Percentiles rank a stretch among this genome's conserved stretches.
Evolutionary conservation across 1,140 invertebrate genomes (phyloP).

Genomic region (Theocolax elegans): DNA sequence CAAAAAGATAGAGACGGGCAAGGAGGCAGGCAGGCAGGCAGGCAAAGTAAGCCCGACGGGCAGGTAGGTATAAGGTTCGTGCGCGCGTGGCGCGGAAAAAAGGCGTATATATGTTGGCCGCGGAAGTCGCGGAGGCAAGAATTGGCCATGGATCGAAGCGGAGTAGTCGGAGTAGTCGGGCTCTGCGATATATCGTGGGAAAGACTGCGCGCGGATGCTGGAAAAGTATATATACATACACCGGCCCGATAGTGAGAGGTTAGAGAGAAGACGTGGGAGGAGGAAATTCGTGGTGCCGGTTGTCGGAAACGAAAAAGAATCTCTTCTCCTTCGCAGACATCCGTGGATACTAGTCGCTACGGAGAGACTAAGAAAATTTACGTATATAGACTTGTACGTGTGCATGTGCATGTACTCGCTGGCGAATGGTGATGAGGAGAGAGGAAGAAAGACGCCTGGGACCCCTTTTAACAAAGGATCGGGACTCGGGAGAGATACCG

Average conservation of each 20-base stretch:
- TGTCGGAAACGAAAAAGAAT: conserved; percentile 50
- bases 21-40: too few species aligned
- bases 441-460: conserved; percentile 50
- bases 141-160: background rate
- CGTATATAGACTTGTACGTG: too few species aligned
- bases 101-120: background rate
- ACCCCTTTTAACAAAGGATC: conserved; percentile 50
- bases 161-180: background rate
- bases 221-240: conserved; percentile 27
- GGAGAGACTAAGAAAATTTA: too few species aligned
- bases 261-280: conserved; percentile 40
- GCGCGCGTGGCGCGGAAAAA: background rate
- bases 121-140: conserved; percentile 23
- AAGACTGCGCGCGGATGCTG: conserved; percentile 22
- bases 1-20: too few species aligned
- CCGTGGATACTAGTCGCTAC: too few species aligned
- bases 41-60: too few species aligned
- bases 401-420: too few species aligned
- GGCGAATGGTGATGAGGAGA: conserved; percentile 30
- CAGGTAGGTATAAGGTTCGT: too few species aligned
- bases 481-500: conserved; percentile 37
- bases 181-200: conserved; percentile 34
- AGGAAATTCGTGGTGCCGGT: conserved; percentile 55
- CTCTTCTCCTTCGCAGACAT: conserved; percentile 38
- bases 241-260: background rate